Evolutionary conservation across 2,797 vertebrate species (phyloP).

Genomic region (Platalea minor): DNA sequence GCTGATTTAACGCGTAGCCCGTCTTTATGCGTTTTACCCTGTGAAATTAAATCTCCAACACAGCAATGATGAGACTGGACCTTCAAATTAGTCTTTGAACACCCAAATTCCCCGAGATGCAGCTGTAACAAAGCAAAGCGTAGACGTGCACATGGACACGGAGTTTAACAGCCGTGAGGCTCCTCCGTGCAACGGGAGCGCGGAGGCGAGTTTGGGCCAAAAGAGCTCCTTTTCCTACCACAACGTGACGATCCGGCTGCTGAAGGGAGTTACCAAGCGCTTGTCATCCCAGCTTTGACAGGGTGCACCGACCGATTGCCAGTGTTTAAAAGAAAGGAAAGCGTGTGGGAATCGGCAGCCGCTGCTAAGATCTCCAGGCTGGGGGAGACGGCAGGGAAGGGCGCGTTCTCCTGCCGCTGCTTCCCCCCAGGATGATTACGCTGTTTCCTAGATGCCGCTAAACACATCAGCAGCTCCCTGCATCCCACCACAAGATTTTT

Average conservation of each 20-base stretch:
- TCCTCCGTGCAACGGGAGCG: fast-evolving
- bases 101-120: fast-evolving
- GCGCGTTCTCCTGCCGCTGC: background rate
- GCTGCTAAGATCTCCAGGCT: background rate
- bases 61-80: fast-evolving
- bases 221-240: background rate
- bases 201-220: background rate
- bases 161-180: background rate
- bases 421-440: fast-evolving
- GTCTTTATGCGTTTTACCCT: background rate
- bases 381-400: background rate
- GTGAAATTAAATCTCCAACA: background rate
- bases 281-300: background rate
- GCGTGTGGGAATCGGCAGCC: background rate
- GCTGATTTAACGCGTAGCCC: background rate
- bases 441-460: background rate
- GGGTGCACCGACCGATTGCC: background rate
- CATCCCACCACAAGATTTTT: background rate
- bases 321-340: background rate
- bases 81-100: background rate
- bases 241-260: fast-evolving
- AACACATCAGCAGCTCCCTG: background rate
- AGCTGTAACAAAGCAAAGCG: fast-evolving
- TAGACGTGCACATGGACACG: fast-evolving
- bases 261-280: background rate